Base-by-base conservation (phyloP, 92 coral and sea anemone species). In the Epizoanthus stellaris region DNA sequence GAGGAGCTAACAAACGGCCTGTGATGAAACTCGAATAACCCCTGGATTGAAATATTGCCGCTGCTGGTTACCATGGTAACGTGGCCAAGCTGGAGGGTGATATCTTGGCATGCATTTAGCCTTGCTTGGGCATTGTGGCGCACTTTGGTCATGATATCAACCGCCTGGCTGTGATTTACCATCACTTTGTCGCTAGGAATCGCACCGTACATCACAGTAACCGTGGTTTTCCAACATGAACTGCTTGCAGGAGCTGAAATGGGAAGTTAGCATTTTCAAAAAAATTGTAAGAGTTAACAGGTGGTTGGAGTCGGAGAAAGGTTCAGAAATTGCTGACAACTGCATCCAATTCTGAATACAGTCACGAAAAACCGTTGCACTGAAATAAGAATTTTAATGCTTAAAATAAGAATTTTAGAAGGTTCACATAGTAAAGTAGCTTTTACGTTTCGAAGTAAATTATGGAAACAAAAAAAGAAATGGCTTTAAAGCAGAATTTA, bases 11-110 rank as follows among this genome's bases (percentile, higher is more conserved):
- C 9, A 40, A 42, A 42, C 53, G 13, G 70, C 13, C 59, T 62
- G 23, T 23, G 16, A 58, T 45, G 72, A 79, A 79, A 61, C 73
- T 79, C 83, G 16, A 79, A 79, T 14, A 79, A 6, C 59, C 83
- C 83, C 15, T 17, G 42, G 71, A 79, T 64, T 23, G 83, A 62
- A 20, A 40, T 20, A 14, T 64, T 77, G 23, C 58, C 21, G 6
- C 16, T 43, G 8, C 16, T 45, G 7, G 56, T 15, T 19, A 21
- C 20, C 16, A 42, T 5, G 30, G 72, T 43, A 20, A 79, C 40
- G 13, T 4, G 25, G 12, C 73, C 83, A n/a, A 79, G 83, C 42
- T 63, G 47, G 23, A 67, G 71, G 14, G 70, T 4, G 67, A 39
- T 42, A 61, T 62, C 30, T 13, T 21, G 61, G 61, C 83, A 79